Conservation (phyloP, 2,888 invertebrate genomes). For the Acronicta aceris region DNA sequence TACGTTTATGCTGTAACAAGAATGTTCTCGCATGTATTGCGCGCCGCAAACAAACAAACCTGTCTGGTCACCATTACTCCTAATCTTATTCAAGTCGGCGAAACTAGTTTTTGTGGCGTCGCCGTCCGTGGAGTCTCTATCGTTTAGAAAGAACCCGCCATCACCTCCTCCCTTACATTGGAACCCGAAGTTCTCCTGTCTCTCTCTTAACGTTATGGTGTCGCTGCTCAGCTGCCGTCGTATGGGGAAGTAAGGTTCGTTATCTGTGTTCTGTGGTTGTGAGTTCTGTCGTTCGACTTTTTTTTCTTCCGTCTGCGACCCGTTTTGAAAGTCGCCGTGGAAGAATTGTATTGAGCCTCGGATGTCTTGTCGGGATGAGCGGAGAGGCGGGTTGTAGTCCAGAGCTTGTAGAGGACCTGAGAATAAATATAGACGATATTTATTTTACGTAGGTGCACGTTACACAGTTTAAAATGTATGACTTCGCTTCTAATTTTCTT, state of each 20-base stretch:
- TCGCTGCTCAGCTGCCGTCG: slow-evolving; percentile 90
- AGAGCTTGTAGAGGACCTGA: slow-evolving; percentile 75
- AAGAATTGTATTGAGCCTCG: slow-evolving; percentile 92
- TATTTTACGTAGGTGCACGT: not conserved
- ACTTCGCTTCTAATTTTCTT: no score
- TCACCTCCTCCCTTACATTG: slow-evolving; percentile 81
- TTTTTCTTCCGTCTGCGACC: slow-evolving; percentile 71
- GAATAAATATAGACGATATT: not conserved
- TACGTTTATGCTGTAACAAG: slow-evolving; percentile 20
- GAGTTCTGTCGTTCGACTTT: slow-evolving; percentile 90
- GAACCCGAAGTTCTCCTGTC: slow-evolving; percentile 70
- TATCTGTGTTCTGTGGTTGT: slow-evolving; percentile 74
- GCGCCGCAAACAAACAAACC: slow-evolving; percentile 68
- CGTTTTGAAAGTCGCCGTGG: slow-evolving; percentile 89
- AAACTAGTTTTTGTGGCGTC: slow-evolving; percentile 91
- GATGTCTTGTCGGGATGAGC: slow-evolving; percentile 94
- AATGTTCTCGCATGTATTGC: slow-evolving; percentile 51
- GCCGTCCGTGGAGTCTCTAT: slow-evolving; percentile 89
- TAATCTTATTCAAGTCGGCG: slow-evolving; percentile 91
- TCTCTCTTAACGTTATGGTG: slow-evolving; percentile 77
- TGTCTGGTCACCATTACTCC: slow-evolving; percentile 85
- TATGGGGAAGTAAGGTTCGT: slow-evolving; percentile 72
- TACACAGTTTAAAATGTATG: no score
- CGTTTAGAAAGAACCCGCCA: slow-evolving; percentile 83
- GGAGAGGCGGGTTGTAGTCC: slow-evolving; percentile 92